A percentile compares a stretch with the other conserved stretches of the same genome.
phyloP scores from a whole-genome alignment of 2,113 vertebrate genomes.

The rat (Rattus norvegicus) region GRCr8 NC_086023.1:118697001-118697500 shows the following conservation, averaged over 20 bases:
- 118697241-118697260: background rate
- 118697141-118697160: background rate
- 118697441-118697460: background rate
- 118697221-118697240: background rate
- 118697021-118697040: background rate
- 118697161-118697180: background rate
- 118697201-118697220: background rate
- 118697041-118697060: background rate
- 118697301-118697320: background rate
- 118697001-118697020: background rate
- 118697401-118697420: background rate
- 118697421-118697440: background rate
- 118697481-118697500: background rate
- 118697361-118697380: background rate
- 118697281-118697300: background rate
- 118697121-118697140: background rate
- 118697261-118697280: background rate
- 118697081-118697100: background rate
- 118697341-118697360: background rate
- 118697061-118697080: background rate
- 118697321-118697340: background rate
- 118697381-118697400: background rate
- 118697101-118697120: background rate
- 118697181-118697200: background rate
- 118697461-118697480: background rate